Base-by-base conservation (phyloP, 1,140 invertebrate species). In the Drosophila virilis region DNA sequence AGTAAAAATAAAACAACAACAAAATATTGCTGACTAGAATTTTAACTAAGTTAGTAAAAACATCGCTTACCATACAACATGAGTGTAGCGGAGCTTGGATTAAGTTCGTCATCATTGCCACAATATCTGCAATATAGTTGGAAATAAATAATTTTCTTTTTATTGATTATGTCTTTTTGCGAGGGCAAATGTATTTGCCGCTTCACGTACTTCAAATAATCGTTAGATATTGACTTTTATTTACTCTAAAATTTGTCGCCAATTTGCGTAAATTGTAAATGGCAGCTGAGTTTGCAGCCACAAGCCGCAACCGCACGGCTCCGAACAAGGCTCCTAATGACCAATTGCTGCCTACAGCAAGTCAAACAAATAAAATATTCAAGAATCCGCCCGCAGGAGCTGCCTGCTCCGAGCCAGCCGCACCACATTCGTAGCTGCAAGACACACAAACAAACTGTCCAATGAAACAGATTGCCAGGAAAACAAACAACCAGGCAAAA, bases 391-490 rank as follows among this genome's bases (percentile, higher is more conserved):
- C 10, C 0, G 13, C 22, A 8, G 40, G 28, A 43, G 32, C 45
- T 66, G 33, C 51, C 68, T 35, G 17, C 38, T 42, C 43, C 65
- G 13, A 75, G 48, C 42, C 79, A 46, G 54, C 51, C 75, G 8
- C 52, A 52, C 59, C 37, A 74, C 59, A 70, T 64, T 74, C 65
- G 68, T 75, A 75, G 60, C 59, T 75, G 73, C 73, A 79, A 28
- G 22, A 48, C 79, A 79, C 75, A 80, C 79, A 86, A 88, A 74
- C 83, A 86, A 86, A 86, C 22, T 86, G 84, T 88, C 83, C 82
- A 86, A 88, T 88, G 82, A 88, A 86, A 88, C 82, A 86, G 82
- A 86, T 86, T 86, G 84, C 79, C 76, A 64, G 65, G 71, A 59
- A 83, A 83, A 79, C 79, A 86, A 88, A 79, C 83, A 82, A 75